Conservation (phyloP, 1,140 invertebrate genomes). For the Portunus trituberculatus region DNA sequence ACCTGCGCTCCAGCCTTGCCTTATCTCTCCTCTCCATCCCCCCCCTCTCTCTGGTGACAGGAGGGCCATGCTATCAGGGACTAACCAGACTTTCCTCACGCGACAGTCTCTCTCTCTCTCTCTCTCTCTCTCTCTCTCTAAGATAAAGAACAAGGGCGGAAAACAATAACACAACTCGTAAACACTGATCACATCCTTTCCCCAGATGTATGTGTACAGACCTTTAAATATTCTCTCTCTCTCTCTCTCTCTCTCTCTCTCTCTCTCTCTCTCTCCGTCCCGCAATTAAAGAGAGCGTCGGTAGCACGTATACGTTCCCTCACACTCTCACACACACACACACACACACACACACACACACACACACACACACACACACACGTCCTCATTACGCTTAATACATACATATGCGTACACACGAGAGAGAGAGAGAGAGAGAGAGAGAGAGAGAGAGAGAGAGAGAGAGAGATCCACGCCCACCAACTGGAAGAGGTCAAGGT, state of each 20-base stretch:
- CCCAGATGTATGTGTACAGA: too few relatives aligned
- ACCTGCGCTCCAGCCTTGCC: not conserved
- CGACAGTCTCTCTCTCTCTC: not conserved
- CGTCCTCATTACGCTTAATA: not conserved
- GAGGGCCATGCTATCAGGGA: not conserved
- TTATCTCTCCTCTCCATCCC: not conserved
- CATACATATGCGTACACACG: not conserved
- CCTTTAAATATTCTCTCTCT: too few relatives aligned
- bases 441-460: not conserved
- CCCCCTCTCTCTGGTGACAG: not conserved
- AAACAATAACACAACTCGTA: too few relatives aligned
- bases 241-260: too few relatives aligned
- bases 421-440: not conserved
- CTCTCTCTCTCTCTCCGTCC: too few relatives aligned
- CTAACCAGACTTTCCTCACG: not conserved
- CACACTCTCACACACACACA: slow-evolving; percentile 33
- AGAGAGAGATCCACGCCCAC: not conserved
- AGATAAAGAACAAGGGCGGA: too few relatives aligned
- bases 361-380: slow-evolving; percentile 38
- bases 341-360: slow-evolving; percentile 32
- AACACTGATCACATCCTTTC: too few relatives aligned
- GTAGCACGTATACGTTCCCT: not conserved
- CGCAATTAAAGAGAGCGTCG: too few relatives aligned
- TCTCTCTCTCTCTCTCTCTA: slow-evolving; percentile 41
- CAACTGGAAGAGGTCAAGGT: not conserved